A percentile compares a stretch with the other conserved stretches of the same genome.
Evolutionary conservation across 53 echinoderm and acorn worm species (phyloP).

Genomic region (Henricia sp.): DNA sequence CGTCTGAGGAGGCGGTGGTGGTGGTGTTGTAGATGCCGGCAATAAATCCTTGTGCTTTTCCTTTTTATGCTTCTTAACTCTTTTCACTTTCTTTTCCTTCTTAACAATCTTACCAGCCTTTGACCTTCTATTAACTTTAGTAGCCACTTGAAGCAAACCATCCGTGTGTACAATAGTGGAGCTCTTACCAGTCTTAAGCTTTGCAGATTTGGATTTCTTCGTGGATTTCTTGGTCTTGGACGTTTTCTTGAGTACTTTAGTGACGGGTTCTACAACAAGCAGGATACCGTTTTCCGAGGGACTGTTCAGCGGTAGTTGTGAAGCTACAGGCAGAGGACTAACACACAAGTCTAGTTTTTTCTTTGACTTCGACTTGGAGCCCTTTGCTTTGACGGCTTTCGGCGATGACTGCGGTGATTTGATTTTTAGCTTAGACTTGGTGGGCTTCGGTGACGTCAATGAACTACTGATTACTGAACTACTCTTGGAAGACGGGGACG

Average conservation of each 20-base stretch:
- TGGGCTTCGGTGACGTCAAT: conserved; percentile 36
- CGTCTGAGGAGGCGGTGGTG: conserved; percentile 28
- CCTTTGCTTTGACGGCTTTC: conserved; percentile 29
- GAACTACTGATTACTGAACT: background rate
- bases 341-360: conserved; percentile 19
- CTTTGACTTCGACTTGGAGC: conserved; percentile 31
- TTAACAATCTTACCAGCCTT: conserved; percentile 21
- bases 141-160: conserved; percentile 51
- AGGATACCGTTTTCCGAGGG: conserved; percentile 39
- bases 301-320: conserved; percentile 23
- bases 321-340: conserved; percentile 30
- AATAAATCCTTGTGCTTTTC: conserved; percentile 30
- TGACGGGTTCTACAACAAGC: conserved; percentile 15
- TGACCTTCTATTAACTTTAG: conserved; percentile 35
- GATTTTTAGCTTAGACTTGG: conserved; percentile 53
- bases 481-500: conserved; percentile 30
- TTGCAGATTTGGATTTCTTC: conserved; percentile 48
- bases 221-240: conserved; percentile 35
- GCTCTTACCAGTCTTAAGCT: conserved; percentile 24
- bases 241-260: conserved; percentile 35
- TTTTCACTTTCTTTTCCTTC: conserved; percentile 43
- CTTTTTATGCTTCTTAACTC: conserved; percentile 45
- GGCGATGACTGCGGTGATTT: conserved; percentile 20
- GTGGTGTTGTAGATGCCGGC: conserved; percentile 12
- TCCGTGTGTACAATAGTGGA: conserved; percentile 47